A percentile compares a stretch with the other conserved stretches of the same genome.
These are phyloP conservation scores for Dendrolimus punctatus DNA, from an alignment of 1,140 invertebrate species.

Conservation along the genomic window DNA sequence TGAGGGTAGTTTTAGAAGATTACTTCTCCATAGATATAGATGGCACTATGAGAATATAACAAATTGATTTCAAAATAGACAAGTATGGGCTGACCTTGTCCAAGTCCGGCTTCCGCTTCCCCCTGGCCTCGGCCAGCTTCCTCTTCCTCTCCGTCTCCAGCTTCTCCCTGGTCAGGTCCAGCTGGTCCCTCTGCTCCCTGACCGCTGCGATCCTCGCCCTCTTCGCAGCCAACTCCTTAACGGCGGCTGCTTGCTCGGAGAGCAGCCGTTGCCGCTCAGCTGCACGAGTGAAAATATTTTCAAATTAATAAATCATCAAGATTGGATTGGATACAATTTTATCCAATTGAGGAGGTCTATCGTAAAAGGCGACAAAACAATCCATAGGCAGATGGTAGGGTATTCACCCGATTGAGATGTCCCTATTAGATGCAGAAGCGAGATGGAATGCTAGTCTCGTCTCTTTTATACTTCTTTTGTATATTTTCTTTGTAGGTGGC, in stretches of 20 bases:
- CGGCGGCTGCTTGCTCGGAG: constrained; percentile 15
- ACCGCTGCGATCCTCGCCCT: constrained; percentile 47
- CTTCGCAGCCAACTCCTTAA: constrained; percentile 29
- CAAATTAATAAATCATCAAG: neutral
- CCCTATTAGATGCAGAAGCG: too few relatives aligned
- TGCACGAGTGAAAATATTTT: neutral
- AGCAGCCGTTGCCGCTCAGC: neutral
- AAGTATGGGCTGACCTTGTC: constrained; percentile 13
- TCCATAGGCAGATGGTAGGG: too few relatives aligned
- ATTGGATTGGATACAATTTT: too few relatives aligned
- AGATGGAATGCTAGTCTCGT: too few relatives aligned
- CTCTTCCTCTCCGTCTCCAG: constrained; percentile 63
- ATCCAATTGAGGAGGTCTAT: too few relatives aligned
- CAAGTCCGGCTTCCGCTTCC: constrained; percentile 23
- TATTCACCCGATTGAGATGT: too few relatives aligned
- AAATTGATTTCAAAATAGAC: neutral
- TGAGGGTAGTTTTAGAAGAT: too few relatives aligned
- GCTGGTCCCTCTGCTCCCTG: constrained; percentile 46
- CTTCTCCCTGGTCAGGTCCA: constrained; percentile 57
- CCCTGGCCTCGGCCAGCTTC: constrained; percentile 33
- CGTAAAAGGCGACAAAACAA: too few relatives aligned
- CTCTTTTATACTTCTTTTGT: too few relatives aligned
- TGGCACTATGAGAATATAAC: too few relatives aligned
- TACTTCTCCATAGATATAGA: too few relatives aligned
- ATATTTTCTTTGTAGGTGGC: too few relatives aligned